Evolutionary conservation across 2,113 vertebrate genomes (phyloP).

Genomic region (human (Homo sapiens)): DNA sequence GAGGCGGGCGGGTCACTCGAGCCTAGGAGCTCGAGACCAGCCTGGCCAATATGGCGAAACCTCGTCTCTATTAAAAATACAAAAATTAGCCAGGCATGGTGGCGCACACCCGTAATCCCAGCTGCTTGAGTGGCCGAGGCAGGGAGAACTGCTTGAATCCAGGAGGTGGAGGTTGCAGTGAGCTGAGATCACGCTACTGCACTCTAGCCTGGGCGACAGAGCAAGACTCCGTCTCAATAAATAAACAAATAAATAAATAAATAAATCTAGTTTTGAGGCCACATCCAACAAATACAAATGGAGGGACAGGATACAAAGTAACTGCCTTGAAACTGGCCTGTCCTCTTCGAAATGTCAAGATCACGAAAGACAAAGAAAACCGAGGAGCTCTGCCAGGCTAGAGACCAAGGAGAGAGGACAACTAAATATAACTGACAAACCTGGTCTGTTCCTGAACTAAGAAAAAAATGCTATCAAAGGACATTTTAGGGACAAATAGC

Average conservation of each 20-base stretch:
- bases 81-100: not conserved
- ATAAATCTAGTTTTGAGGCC: not conserved
- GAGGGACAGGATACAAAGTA: not conserved
- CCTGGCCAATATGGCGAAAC: no score
- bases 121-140: not conserved
- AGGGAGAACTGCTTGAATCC: not conserved
- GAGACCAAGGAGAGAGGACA: not conserved
- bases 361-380: not conserved
- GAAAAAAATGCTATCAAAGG: not conserved
- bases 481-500: not conserved
- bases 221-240: not conserved
- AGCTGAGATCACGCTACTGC: not conserved
- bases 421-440: rapidly evolving
- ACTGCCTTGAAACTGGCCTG: not conserved
- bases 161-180: not conserved
- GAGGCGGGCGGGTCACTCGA: not conserved
- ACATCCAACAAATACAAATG: not conserved
- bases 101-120: not conserved
- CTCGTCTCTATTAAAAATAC: no score
- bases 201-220: not conserved
- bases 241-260: not conserved
- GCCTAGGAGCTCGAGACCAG: no score
- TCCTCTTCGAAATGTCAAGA: not conserved
- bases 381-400: not conserved
- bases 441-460: not conserved